These are phyloP conservation scores for Dromas ardeola DNA, from an alignment of 2,113 vertebrate species.

Conservation along the genomic window DNA sequence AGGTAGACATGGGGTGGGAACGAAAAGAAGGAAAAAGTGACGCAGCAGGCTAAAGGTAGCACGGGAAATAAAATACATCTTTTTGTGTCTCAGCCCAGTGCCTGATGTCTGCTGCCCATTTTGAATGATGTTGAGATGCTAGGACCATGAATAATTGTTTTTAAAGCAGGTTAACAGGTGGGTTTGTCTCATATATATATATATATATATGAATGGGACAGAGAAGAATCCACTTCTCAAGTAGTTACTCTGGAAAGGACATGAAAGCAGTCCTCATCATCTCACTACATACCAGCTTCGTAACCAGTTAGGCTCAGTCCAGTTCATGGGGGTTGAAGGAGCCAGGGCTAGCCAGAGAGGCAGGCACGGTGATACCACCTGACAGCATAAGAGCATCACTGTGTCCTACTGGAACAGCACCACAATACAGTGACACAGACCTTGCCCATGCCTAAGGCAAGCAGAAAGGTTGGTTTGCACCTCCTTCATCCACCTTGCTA, in stretches of 20 bases:
- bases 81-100: neutral
- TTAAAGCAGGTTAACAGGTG: neutral
- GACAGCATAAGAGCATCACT: neutral
- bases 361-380: neutral
- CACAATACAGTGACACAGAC: neutral
- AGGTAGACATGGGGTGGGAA: neutral
- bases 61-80: neutral
- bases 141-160: neutral
- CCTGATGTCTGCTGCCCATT: neutral
- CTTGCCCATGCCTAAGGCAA: neutral
- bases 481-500: neutral
- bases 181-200: neutral
- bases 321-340: neutral
- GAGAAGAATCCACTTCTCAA: neutral
- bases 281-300: neutral
- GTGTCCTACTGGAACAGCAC: neutral
- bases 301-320: neutral
- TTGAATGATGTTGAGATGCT: neutral
- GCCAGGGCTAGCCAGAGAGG: neutral
- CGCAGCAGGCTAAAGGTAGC: neutral
- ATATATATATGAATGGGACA: neutral
- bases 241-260: neutral
- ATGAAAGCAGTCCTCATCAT: neutral
- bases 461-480: neutral
- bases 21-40: neutral